These are phyloP conservation scores for Megalopta genalis DNA, from an alignment of 1,140 invertebrate species.

Conservation along the genomic window DNA sequence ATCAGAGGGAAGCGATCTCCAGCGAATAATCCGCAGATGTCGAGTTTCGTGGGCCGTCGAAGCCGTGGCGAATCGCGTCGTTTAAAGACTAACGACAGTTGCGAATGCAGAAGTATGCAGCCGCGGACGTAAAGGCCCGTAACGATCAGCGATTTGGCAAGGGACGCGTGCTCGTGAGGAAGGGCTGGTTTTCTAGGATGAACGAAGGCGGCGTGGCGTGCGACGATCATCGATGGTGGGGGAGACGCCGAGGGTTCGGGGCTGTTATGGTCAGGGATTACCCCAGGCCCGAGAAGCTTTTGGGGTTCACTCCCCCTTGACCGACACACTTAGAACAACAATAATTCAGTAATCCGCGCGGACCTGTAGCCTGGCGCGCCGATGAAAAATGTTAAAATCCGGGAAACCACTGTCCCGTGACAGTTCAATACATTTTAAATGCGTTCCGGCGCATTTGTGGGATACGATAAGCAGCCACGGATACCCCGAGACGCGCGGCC, in stretches of 20 bases:
- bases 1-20: neutral
- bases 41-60: slow-evolving; percentile 8
- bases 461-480: slow-evolving; percentile 72
- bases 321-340: slow-evolving; percentile 74
- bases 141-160: slow-evolving; percentile 45
- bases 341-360: slow-evolving; percentile 77
- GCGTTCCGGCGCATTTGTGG: slow-evolving; percentile 79
- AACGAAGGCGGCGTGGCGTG: neutral
- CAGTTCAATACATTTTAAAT: slow-evolving; percentile 81
- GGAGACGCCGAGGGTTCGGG: slow-evolving; percentile 5
- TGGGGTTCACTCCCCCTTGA: slow-evolving; percentile 68
- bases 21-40: slow-evolving; percentile 24
- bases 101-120: slow-evolving; percentile 26
- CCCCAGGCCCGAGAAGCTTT: slow-evolving; percentile 2
- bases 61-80: slow-evolving; percentile 31
- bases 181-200: neutral
- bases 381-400: slow-evolving; percentile 80
- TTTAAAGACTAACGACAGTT: slow-evolving; percentile 35
- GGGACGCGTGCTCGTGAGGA: neutral
- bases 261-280: slow-evolving; percentile 63
- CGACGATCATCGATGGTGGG: neutral
- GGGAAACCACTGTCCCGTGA: slow-evolving; percentile 75
- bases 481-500: slow-evolving; percentile 34
- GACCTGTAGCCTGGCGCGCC: slow-evolving; percentile 52
- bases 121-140: neutral